These are phyloP conservation scores for Eublepharis macularius DNA, from an alignment of 2,113 vertebrate species.

Conservation along the genomic window DNA sequence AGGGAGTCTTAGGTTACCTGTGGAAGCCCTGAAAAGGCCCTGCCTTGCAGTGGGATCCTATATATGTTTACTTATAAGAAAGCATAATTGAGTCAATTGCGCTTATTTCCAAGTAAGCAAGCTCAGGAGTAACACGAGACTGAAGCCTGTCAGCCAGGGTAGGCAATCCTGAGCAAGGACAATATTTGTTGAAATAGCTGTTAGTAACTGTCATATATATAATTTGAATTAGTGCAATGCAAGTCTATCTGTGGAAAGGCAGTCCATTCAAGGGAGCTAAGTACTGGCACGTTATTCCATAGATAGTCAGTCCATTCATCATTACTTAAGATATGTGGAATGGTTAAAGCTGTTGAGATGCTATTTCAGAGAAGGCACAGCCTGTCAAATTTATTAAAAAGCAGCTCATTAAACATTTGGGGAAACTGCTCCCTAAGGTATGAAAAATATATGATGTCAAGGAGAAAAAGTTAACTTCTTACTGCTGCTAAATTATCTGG, in stretches of 20 bases:
- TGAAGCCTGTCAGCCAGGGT: not conserved
- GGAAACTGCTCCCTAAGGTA: not conserved
- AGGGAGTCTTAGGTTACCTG: too few species aligned
- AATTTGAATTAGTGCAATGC: not conserved
- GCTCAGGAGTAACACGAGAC: not conserved
- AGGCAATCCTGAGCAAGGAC: not conserved
- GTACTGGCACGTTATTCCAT: not conserved
- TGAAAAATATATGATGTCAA: not conserved
- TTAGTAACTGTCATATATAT: not conserved
- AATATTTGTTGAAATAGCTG: not conserved
- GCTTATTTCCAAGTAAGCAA: too few species aligned
- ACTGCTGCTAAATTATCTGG: not conserved
- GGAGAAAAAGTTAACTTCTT: not conserved
- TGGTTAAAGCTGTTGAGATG: not conserved
- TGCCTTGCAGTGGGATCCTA: too few species aligned
- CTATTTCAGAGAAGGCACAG: not conserved
- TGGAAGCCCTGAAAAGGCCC: too few species aligned
- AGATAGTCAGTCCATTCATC: not conserved
- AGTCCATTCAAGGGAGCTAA: not conserved
- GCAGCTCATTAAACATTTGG: not conserved
- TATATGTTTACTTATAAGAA: too few species aligned
- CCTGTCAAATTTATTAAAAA: not conserved
- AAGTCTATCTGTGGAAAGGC: not conserved
- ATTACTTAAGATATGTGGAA: not conserved
- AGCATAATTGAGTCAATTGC: too few species aligned